Base-by-base conservation (phyloP, 2,888 invertebrate species). In the Clitarchus hookeri region DNA sequence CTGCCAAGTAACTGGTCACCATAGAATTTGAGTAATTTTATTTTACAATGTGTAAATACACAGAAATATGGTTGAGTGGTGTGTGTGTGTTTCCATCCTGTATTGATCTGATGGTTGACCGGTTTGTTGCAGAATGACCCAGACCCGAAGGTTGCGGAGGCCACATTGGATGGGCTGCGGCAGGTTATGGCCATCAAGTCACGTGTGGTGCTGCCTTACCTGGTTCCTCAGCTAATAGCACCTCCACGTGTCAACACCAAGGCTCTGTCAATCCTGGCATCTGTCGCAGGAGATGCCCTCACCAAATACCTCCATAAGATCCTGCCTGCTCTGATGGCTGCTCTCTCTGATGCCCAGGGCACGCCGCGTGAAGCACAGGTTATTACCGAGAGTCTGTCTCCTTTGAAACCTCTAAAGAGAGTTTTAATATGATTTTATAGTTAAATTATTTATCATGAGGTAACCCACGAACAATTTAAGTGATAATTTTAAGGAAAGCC, bases 111-210 rank as follows among this genome's bases (percentile, higher is more conserved):
- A 4, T 36, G 36, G 36, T 4, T 36, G 23, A 77, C 85, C 85
- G 1, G 36, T 89, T 88, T 26, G 54, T 84, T 90, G 85, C 90
- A 94, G 94, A 96, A 96, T 89, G 94, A 97, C 91, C 95, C 96
- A 0, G 96, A 98, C 92, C 94, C 95, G 0, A 94, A 94, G 36
- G 92, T 95, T 85, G 97, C 97, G 0, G 98, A 98, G 90, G 96
- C 96, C 90, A 97, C 98, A 16, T 93, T 99, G 88, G 99, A 99
- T 91, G 99, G 99, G 27, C 93, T 99, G 89, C 95, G 97, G 87
- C 98, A 99, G 94, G 97, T 99, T 79, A 98, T 99, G 98, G 96
- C 97, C 23, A 97, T 99, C 87, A 99, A 99, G 92, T 98, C 98
- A 0, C 94, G 97, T 89, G 98, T 98, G 0, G 98, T 99, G 86